Conservation (phyloP, 2,797 vertebrate genomes). For the Pantherophis alleghaniensis region DNA sequence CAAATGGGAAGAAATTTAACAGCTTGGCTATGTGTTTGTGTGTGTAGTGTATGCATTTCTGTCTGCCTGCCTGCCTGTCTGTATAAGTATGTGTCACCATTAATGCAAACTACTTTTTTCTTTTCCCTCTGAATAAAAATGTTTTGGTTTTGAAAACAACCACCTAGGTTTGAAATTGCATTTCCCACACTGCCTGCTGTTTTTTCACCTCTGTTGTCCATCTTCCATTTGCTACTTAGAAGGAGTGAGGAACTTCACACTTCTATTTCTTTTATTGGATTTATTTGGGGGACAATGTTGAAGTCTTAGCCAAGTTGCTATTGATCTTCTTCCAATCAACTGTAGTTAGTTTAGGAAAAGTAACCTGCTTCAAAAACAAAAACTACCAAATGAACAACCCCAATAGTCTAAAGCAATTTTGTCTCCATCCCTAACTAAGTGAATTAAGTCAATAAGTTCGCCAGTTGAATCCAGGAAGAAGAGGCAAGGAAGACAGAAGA, state of each 20-base stretch:
- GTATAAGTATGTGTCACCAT: constrained; percentile 14
- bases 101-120: background rate
- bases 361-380: background rate
- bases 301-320: background rate
- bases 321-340: background rate
- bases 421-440: background rate
- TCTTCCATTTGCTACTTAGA: background rate
- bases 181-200: constrained; percentile 32
- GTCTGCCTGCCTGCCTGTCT: background rate
- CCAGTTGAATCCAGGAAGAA: background rate
- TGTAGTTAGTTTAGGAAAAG: background rate
- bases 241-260: background rate
- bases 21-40: constrained; percentile 14
- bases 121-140: constrained; percentile 41
- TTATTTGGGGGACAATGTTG: background rate
- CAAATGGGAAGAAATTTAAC: constrained; percentile 36
- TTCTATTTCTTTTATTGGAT: background rate
- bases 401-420: background rate
- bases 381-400: background rate
- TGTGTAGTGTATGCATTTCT: background rate
- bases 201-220: background rate
- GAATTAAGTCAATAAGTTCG: background rate
- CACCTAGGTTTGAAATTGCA: constrained; percentile 22
- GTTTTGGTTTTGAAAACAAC: constrained; percentile 57
- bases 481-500: background rate